Conservation (phyloP, 2,888 invertebrate genomes). For the Cryptus viduatorius region DNA sequence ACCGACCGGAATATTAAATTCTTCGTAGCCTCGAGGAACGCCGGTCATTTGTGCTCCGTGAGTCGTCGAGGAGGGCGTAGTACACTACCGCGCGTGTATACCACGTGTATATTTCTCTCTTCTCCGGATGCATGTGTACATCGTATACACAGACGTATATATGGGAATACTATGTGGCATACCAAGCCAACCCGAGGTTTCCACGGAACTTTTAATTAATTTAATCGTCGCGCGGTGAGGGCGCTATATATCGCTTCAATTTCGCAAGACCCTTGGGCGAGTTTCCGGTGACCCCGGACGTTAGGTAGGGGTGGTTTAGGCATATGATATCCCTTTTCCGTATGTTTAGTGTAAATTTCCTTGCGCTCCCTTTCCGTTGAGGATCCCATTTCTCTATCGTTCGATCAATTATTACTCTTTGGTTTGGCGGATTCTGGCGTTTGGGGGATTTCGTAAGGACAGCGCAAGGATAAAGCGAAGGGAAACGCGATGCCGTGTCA, state of each 20-base stretch:
- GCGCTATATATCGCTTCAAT: slow-evolving; percentile 39
- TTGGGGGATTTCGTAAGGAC: not conserved
- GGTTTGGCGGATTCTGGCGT: slow-evolving; percentile 32
- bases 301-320: not conserved
- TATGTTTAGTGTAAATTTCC: not conserved
- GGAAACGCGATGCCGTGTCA: slow-evolving; percentile 37
- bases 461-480: slow-evolving; percentile 1
- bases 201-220: slow-evolving; percentile 62
- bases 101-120: not conserved
- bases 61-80: not conserved
- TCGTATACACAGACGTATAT: not conserved
- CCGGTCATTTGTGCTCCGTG: slow-evolving; percentile 23
- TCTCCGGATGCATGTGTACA: not conserved
- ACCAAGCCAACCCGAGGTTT: slow-evolving; percentile 37
- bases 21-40: slow-evolving; percentile 37
- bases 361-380: not conserved
- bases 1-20: slow-evolving; percentile 58
- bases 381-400: not conserved
- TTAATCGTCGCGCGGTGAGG: slow-evolving; percentile 35
- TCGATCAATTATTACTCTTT: slow-evolving; percentile 43
- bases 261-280: slow-evolving; percentile 43
- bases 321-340: not conserved
- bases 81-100: not conserved
- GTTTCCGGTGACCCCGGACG: not conserved
- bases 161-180: not conserved